A percentile compares a stretch with the other conserved stretches of the same genome.
Evolutionary conservation across 2,113 vertebrate genomes (phyloP).

Genomic region (Malurus alboscapulatus): DNA sequence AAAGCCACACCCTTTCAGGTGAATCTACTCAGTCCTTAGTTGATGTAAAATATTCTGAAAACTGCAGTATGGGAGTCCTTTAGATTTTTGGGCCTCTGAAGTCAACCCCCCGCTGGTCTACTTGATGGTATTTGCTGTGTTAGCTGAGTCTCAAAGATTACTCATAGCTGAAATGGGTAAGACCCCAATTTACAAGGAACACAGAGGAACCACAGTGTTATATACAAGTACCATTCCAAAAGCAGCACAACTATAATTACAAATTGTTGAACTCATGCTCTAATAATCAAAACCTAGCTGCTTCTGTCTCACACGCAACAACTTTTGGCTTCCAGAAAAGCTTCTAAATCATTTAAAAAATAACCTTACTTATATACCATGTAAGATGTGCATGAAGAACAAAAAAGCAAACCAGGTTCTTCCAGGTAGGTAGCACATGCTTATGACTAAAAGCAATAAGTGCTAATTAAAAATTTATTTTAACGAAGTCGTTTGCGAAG

Average conservation of each 20-base stretch:
- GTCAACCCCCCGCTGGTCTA: neutral
- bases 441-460: neutral
- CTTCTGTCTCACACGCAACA: accelerated
- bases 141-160: neutral
- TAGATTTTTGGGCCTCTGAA: neutral
- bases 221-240: neutral
- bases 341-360: neutral
- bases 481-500: neutral
- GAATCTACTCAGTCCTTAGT: neutral
- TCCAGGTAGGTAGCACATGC: neutral
- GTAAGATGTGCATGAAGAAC: neutral
- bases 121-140: neutral
- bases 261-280: neutral
- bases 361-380: neutral
- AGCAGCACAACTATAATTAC: neutral
- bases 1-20: neutral
- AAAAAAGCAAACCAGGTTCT: neutral
- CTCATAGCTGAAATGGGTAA: neutral
- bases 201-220: neutral
- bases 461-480: neutral
- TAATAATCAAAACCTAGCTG: neutral
- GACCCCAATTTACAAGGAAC: neutral
- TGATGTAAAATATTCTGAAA: neutral
- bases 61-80: neutral
- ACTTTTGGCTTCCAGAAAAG: neutral